These are phyloP conservation scores for Nothocercus nigrocapillus DNA, from an alignment of 2,113 vertebrate genomes.

Conservation along the genomic window DNA sequence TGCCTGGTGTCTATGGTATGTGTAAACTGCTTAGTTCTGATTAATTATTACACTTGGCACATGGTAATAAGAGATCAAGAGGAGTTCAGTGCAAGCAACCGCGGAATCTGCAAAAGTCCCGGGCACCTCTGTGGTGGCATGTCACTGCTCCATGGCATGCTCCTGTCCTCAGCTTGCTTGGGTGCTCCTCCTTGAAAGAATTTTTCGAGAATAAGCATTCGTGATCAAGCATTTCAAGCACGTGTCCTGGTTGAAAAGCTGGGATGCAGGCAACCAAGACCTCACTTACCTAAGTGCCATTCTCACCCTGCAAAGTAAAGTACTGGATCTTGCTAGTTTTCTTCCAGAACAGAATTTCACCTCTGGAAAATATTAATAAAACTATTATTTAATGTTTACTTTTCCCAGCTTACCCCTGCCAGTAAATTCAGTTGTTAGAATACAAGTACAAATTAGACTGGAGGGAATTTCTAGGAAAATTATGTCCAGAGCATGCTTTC, in stretches of 20 bases:
- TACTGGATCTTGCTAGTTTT: neutral
- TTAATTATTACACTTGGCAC: too few relatives aligned
- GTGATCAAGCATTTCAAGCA: constrained; percentile 58
- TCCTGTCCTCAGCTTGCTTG: constrained; percentile 7
- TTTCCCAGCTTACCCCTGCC: constrained; percentile 39
- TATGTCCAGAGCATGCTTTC: constrained; percentile 40
- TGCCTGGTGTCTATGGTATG: too few relatives aligned
- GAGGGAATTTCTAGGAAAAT: constrained; percentile 57
- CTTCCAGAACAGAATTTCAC: constrained; percentile 27
- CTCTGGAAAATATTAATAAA: neutral
- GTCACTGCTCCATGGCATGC: neutral
- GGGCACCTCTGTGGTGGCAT: too few relatives aligned
- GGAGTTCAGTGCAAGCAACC: too few relatives aligned
- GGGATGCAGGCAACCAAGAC: constrained; percentile 30
- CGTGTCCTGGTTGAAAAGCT: neutral
- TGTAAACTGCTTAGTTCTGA: too few relatives aligned
- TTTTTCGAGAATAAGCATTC: constrained; percentile 52
- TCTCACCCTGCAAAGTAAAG: neutral
- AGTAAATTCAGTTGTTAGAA: constrained; percentile 57
- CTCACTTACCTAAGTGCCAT: constrained; percentile 26
- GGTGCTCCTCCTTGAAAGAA: constrained; percentile 46
- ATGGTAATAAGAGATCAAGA: too few relatives aligned
- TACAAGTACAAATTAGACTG: constrained; percentile 34
- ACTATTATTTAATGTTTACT: constrained; percentile 53
- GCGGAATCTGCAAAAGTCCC: too few relatives aligned